Evolutionary conservation across 2,113 vertebrate genomes (phyloP), one percentile per base, ranked within the genome.

Genomic region (Corythaeola cristata): DNA sequence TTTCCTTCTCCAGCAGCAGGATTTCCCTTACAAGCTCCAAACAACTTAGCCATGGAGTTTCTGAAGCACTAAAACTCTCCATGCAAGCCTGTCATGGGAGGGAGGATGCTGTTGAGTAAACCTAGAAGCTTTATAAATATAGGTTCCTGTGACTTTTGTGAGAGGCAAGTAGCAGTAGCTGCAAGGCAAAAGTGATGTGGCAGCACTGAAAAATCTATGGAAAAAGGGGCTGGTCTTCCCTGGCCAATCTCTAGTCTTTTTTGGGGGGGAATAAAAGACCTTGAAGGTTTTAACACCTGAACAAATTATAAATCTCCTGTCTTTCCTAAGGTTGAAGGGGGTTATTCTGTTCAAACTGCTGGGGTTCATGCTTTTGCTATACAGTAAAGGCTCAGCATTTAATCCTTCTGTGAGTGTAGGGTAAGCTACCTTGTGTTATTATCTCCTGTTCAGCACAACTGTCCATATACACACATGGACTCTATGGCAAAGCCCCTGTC

Each of bases 201-300:
- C 5, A 75, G 16, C 18, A 37, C 4, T 59, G 77, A 52, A 85
- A 87, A 75, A 53, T 6, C 9, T 6, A 2, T 62, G 27, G n/a
- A 9, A 56, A 91, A 68, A 3, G 18, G 9, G 18, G 1, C 14
- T 73, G 11, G 11, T 56, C 8, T 83, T 95, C 15, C 11, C 23
- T 13, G 6, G 7, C 3, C 11, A 77, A 16, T 39, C 8, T 3
- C 2, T 64, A 3, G 11, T n/a, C 4, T 3, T 53, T n/a, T 62
- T 72, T 75, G 49, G 15, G 6, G 23, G 32, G 35, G 27, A 53
- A 56, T 56, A 22, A n/a, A 90, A 83, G 8, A 39, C 11, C 3
- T 11, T n/a, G 26, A 77, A 60, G 7, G 0, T 49, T 90, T 86
- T 45, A 83, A 14, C 16, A 74, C 8, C 7, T 63, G 28, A 75